Evolutionary conservation across 1,140 invertebrate species (phyloP).

Genomic region (Amyelois transitella): DNA sequence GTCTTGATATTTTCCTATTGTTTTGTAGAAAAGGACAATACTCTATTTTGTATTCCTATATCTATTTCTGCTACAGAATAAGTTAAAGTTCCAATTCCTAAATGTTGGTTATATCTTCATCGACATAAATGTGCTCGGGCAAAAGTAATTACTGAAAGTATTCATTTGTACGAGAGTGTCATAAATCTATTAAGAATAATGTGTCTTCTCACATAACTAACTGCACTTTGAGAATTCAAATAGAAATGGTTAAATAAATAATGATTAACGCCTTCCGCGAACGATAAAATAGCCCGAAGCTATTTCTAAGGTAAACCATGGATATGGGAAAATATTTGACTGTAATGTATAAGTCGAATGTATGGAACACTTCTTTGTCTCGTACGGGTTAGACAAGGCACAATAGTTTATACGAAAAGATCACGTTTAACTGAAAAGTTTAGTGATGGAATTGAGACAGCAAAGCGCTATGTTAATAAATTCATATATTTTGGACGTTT

Average conservation of each 20-base stretch:
- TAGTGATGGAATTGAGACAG: too few relatives aligned
- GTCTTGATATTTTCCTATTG: not conserved
- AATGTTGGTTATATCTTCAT: too few relatives aligned
- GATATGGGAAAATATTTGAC: not conserved
- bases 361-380: too few relatives aligned
- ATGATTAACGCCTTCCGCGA: not conserved
- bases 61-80: not conserved
- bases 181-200: not conserved
- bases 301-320: slow-evolving; percentile 2
- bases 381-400: too few relatives aligned
- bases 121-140: too few relatives aligned
- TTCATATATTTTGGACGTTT: too few relatives aligned
- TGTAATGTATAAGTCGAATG: too few relatives aligned
- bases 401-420: too few relatives aligned
- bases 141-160: not conserved
- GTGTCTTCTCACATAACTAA: not conserved
- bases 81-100: too few relatives aligned
- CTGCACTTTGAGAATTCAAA: not conserved
- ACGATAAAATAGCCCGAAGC: not conserved
- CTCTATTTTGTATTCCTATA: not conserved
- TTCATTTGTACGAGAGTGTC: not conserved
- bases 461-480: too few relatives aligned
- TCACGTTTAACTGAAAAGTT: too few relatives aligned
- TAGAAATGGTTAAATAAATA: not conserved
- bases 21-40: not conserved